Base-by-base conservation (phyloP, 2,888 invertebrate species). In the Drosophila silvestris region DNA sequence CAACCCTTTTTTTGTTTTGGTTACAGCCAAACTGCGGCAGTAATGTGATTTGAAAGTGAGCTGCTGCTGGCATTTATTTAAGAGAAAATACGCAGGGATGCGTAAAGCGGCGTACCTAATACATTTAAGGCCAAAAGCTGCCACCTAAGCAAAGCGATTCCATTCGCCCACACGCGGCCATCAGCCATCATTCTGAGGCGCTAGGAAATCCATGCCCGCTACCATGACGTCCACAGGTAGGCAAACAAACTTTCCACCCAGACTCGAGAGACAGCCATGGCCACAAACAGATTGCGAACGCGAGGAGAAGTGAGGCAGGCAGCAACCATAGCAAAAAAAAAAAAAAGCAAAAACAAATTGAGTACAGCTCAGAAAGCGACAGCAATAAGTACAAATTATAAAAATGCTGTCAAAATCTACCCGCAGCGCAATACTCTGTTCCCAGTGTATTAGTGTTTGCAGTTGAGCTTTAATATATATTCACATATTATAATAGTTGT, bases 1-100 rank as follows among this genome's bases (percentile, higher is more conserved):
- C 26, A 47, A 47, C 47, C 47, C 50, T 26, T 26, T 35, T 54
- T 41, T 26, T 26, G 19, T 26, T 54, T 26, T 26, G 37, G 16
- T 26, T 37, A 35, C n/a, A 28, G 63, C 50, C 33, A 32, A 30
- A 26, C 35, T 44, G 52, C 41, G 59, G 52, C 51, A 57, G 77
- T 77, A 79, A 83, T 87, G 69, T 87, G 85, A 88, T 85, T 77
- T 85, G 78, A 71, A 83, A 83, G 74, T 78, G 84, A 89, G 75
- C 85, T 89, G 87, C 77, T 79, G 64, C 61, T 87, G 85, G 87
- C 89, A 84, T 81, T 86, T 86, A 81, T 86, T 86, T 81, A 86
- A 81, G 75, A 70, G 73, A 68, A 86, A 74, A 70, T 70, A 74
- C 62, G 73, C 77, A 66, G 63, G 72, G 74, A 69, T 70, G 79